A percentile compares a stretch with the other conserved stretches of the same genome.
phyloP scores from a whole-genome alignment of 2,888 invertebrate species.

The Folsomia candida region DNA sequence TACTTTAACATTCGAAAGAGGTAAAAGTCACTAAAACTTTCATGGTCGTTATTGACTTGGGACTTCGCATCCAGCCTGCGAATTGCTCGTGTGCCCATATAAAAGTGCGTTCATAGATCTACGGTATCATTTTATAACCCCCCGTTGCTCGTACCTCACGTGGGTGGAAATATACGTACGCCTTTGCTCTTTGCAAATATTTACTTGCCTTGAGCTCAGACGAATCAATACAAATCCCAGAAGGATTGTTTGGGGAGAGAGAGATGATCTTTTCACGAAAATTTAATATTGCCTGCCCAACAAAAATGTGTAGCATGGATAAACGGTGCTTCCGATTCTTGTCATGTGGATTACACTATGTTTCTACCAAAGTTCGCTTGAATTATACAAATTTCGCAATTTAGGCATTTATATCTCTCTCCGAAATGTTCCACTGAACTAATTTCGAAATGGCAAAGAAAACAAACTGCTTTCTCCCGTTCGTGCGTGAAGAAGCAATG shows the following conservation, averaged over 20 bases:
- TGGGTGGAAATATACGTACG: no score
- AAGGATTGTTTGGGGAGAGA: background rate
- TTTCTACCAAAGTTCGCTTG: background rate
- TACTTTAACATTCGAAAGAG: background rate
- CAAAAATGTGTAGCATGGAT: background rate
- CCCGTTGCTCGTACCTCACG: no score
- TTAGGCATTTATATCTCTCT: background rate
- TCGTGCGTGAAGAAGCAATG: background rate
- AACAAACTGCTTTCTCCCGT: background rate
- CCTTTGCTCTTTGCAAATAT: slow-evolving; percentile 15
- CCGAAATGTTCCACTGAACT: background rate
- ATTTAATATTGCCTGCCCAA: background rate
- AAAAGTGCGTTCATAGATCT: no score
- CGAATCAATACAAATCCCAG: slow-evolving; percentile 10
- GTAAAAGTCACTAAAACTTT: slow-evolving; percentile 19
- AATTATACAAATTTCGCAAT: background rate
- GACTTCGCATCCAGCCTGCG: slow-evolving; percentile 6
- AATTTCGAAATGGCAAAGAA: background rate
- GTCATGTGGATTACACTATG: background rate
- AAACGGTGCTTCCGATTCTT: background rate
- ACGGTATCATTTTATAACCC: no score
- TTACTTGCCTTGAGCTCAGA: background rate
- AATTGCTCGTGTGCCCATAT: background rate
- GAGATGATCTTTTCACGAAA: background rate
- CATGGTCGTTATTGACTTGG: slow-evolving; percentile 13